These are phyloP conservation scores for Aegithalos caudatus DNA, from an alignment of 2,113 vertebrate genomes.

Conservation along the genomic window DNA sequence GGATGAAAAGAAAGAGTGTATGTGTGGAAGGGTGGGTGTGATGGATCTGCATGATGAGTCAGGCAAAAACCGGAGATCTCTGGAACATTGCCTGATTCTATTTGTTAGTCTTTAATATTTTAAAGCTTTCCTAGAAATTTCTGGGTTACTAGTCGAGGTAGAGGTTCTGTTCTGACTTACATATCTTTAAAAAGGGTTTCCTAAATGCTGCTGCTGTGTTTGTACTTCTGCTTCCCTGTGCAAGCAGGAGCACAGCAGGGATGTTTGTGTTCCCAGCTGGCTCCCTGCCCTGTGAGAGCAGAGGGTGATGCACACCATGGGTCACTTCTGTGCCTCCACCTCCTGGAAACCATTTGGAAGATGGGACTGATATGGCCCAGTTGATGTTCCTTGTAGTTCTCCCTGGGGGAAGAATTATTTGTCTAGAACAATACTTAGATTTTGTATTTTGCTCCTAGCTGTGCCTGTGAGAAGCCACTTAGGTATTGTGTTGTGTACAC, in stretches of 20 bases:
- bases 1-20: background rate
- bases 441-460: background rate
- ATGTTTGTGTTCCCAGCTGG: background rate
- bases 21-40: rapidly evolving
- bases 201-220: background rate
- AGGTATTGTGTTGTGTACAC: background rate
- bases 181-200: background rate
- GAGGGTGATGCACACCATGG: background rate
- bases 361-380: rapidly evolving
- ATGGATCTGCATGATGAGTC: background rate
- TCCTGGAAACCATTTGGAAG: background rate
- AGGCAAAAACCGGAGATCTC: background rate
- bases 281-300: background rate
- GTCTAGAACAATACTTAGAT: background rate
- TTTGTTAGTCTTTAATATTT: background rate
- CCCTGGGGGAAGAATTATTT: background rate
- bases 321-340: background rate
- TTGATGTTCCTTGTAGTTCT: background rate
- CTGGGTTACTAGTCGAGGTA: background rate
- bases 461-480: background rate
- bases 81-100: background rate
- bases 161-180: background rate
- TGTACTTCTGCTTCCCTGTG: background rate
- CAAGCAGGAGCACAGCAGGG: background rate
- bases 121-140: background rate